These are phyloP conservation scores for Rhynchonycteris naso DNA, from an alignment of 2,797 vertebrate genomes.

Conservation along the genomic window DNA sequence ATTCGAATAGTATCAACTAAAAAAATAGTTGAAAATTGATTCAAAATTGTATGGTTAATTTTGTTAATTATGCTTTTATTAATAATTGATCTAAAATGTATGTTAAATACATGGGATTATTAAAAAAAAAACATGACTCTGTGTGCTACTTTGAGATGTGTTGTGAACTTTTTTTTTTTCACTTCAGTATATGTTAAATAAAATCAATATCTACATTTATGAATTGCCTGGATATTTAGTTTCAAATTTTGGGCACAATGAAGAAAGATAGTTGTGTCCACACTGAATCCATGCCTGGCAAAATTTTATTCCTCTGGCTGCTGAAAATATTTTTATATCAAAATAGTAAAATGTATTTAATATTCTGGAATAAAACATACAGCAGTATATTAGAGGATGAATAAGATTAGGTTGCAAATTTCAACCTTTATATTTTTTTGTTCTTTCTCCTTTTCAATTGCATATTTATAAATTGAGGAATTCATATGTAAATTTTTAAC, in stretches of 20 bases:
- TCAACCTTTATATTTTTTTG: neutral
- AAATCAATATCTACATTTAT: neutral
- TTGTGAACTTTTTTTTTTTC: neutral
- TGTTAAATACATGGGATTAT: neutral
- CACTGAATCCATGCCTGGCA: neutral
- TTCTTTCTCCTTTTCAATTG: neutral
- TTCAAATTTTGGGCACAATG: neutral
- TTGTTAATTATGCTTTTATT: neutral
- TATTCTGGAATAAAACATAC: neutral
- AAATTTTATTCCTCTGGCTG: neutral
- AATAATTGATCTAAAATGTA: neutral
- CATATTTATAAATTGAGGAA: neutral
- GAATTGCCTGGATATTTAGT: neutral
- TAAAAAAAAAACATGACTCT: neutral
- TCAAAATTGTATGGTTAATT: neutral
- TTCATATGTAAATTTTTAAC: neutral
- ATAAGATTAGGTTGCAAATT: neutral
- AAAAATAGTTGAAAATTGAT: neutral
- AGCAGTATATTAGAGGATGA: neutral
- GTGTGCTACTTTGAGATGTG: neutral
- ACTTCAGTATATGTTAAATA: neutral
- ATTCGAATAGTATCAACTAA: neutral
- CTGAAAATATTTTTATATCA: neutral
- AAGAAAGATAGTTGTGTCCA: neutral
- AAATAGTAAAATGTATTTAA: neutral